Percentiles rank a stretch among this genome's conserved stretches.
Evolutionary conservation across 2,888 invertebrate species (phyloP).

Genomic region (Hydroisotoma schaefferi): DNA sequence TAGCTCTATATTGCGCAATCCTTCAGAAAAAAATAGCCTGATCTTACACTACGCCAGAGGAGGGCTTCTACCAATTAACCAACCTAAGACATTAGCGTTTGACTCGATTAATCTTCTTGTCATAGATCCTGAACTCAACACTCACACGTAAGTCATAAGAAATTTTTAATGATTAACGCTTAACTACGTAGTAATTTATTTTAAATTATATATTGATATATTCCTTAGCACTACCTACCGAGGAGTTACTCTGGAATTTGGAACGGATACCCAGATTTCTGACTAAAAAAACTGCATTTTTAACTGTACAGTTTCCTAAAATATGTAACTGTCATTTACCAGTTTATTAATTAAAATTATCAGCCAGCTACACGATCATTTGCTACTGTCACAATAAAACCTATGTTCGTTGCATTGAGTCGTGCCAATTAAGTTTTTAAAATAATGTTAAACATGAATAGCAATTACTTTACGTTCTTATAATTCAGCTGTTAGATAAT

Average conservation of each 20-base stretch:
- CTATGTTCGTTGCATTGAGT: no score
- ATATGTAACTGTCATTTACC: no score
- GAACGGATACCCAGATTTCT: slow-evolving; percentile 33
- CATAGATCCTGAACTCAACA: slow-evolving; percentile 34
- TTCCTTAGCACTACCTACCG: slow-evolving; percentile 26
- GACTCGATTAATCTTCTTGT: slow-evolving; percentile 32
- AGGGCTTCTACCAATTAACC: slow-evolving; percentile 39
- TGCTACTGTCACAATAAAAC: not conserved
- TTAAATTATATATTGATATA: not conserved
- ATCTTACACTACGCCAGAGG: slow-evolving; percentile 38
- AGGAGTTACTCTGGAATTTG: slow-evolving; percentile 38
- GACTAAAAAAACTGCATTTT: slow-evolving; percentile 21
- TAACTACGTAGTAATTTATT: not conserved
- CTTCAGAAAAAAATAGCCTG: slow-evolving; percentile 23
- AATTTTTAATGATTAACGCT: not conserved
- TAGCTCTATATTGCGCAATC: slow-evolving; percentile 26
- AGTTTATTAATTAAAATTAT: no score
- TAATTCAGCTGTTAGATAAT: slow-evolving; percentile 26
- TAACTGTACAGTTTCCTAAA: no score
- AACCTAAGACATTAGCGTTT: slow-evolving; percentile 36
- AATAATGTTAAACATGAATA: slow-evolving; percentile 3
- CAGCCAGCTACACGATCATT: no score
- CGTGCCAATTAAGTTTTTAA: not conserved
- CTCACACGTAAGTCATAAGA: slow-evolving; percentile 23
- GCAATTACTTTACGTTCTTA: not conserved